Base-by-base conservation (phyloP, 1,140 invertebrate species). In the Cataglyphis hispanica region DNA sequence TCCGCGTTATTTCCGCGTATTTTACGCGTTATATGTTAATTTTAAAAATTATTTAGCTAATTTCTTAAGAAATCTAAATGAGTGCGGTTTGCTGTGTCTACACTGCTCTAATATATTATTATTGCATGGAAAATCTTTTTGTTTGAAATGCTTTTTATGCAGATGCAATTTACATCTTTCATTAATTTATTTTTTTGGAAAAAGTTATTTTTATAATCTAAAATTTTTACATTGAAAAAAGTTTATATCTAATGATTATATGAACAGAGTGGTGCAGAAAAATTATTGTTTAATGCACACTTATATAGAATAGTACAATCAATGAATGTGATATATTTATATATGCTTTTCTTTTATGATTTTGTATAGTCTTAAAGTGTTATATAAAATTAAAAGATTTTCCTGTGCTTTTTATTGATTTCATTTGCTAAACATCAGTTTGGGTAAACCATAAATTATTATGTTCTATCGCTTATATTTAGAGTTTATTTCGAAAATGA, bases 71-170 rank as follows among this genome's bases (percentile, higher is more conserved):
- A 69, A 27, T 13, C 13, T 43, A 83, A 92, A 90, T 86, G 93
- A 93, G 94, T 95, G 93, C 93, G 90, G 93, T 95, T 95, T 95
- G 94, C 93, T 94, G 94, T 94, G 92, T 93, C 86, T 90, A 85
- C 66, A 87, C 25, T 84, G 69, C n/a, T 75, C 88, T 84, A 64
- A 53, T 56, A 16, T 75, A 66, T 90, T 77, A 87, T 58, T 89
- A 69, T 61, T 90, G 89, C 89, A 90, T 90, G 88, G 25, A 53
- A 74, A 13, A 85, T 66, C 16, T 87, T 76, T 89, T 40, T 46
- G 40, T 72, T 81, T 72, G 25, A 81, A 22, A 60, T 69, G 61
- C 19, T 22, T 58, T 81, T 84, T 46, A 72, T 72, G 64, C 19
- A 56, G 27, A 50, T 63, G 46, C 40, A 53, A 70, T 63, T 85